A percentile compares a stretch with the other conserved stretches of the same genome.
phyloP scores from a whole-genome alignment of 92 coral and sea anemone species.

The Ricordea florida region DNA sequence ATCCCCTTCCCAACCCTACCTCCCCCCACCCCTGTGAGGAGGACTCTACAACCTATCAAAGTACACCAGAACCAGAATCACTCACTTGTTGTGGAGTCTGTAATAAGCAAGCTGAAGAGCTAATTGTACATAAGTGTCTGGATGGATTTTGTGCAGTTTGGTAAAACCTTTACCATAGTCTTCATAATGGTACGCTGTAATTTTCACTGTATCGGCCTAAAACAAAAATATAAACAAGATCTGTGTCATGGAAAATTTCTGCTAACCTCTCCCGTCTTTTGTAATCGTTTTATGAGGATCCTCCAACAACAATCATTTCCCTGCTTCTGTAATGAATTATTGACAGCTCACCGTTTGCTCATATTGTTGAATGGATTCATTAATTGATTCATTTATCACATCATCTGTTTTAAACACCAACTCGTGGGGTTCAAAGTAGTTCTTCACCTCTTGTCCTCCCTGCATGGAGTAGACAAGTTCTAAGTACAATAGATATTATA shows the following conservation, averaged over 20 bases:
- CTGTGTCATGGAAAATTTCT: neutral
- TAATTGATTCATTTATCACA: constrained; percentile 31
- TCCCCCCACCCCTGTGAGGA: neutral
- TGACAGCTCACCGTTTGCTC: constrained; percentile 58
- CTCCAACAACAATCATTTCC: too few species aligned
- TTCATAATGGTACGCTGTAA: neutral
- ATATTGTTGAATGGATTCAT: constrained; percentile 66
- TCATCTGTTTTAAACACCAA: constrained; percentile 75
- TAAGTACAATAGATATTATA: too few species aligned
- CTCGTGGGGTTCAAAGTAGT: constrained; percentile 65
- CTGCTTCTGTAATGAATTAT: neutral
- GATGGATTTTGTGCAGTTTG: constrained; percentile 74
- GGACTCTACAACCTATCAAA: neutral
- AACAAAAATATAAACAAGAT: neutral
- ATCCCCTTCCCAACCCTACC: neutral
- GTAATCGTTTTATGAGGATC: too few species aligned
- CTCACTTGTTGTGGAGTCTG: constrained; percentile 85
- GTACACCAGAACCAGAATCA: neutral
- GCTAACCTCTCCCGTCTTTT: too few species aligned
- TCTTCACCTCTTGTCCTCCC: constrained; percentile 67
- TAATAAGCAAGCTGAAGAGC: constrained; percentile 83
- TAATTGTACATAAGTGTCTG: constrained; percentile 92
- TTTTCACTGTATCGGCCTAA: constrained; percentile 58
- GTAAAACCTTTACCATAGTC: constrained; percentile 77
- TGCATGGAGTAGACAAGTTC: too few species aligned